phyloP scores from a whole-genome alignment of 2,888 invertebrate genomes.

The Mamestra brassicae region DNA sequence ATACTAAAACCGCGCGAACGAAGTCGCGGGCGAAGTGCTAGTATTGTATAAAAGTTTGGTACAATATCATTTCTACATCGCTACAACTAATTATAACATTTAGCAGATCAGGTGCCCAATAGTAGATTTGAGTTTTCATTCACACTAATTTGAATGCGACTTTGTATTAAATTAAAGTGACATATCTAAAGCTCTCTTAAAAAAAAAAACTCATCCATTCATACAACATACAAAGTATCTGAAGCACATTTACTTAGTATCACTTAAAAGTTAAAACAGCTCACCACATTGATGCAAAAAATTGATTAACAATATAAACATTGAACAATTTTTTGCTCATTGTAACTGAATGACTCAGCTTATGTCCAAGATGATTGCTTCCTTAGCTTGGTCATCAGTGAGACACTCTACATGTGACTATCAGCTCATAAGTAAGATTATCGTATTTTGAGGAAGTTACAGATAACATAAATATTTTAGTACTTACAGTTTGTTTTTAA shows the following conservation, averaged over 20 bases:
- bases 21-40: too few relatives aligned
- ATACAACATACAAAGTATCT: constrained; percentile 16
- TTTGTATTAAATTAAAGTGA: background rate
- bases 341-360: constrained; percentile 70
- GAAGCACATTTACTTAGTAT: constrained; percentile 30
- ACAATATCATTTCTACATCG: background rate
- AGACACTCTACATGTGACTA: constrained; percentile 55
- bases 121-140: background rate
- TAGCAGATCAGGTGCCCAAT: too few relatives aligned
- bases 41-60: background rate
- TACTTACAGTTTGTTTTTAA: constrained; percentile 20
- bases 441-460: constrained; percentile 38
- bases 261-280: constrained; percentile 34
- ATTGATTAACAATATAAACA: constrained; percentile 64
- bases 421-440: constrained; percentile 48
- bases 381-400: constrained; percentile 71
- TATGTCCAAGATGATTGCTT: constrained; percentile 70
- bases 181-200: background rate
- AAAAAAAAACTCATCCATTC: background rate
- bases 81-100: background rate
- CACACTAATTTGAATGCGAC: background rate
- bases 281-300: constrained; percentile 57
- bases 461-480: constrained; percentile 34
- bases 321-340: constrained; percentile 67
- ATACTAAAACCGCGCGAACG: too few relatives aligned